Evolutionary conservation across 2,797 vertebrate genomes (phyloP), one percentile per base, ranked within the genome.

Genomic region (Protonibea diacanthus): DNA sequence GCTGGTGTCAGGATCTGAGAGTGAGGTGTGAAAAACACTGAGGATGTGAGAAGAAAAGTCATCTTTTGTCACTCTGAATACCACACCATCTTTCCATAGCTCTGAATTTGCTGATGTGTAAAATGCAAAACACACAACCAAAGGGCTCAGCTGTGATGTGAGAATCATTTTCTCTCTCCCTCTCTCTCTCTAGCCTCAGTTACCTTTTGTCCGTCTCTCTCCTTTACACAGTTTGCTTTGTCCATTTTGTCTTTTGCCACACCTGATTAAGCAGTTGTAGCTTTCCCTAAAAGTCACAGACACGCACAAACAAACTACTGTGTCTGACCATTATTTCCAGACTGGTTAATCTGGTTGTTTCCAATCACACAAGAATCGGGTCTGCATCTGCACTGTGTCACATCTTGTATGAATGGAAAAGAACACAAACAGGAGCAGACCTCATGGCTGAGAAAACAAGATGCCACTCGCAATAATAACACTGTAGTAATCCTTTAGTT

Each of bases 21-120:
- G 70, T 53, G 61, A 85, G 60, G 86, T 93, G 94, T 88, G 88
- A 94, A 89, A 94, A 94, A 81, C 83, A 71, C 58, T 76, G 83
- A 33, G 72, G 81, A 89, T 67, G 84, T 92, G 91, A 91, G 91
- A 92, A 84, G 72, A 83, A 69, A 85, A 76, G 84, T 86, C 71
- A 56, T 76, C 57, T 73, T 89, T 90, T 88, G 84, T 89, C 80
- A 81, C 62, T 29, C 52, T 27, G 25, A 79, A 81, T 69, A 71
- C 63, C 72, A 69, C 74, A 17, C 58, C 53, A 6, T 81, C 47
- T 79, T 87, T 84, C 66, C 70, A 64, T 55, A 48, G 51, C 42
- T 17, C 51, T 63, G 60, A 47, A 73, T 81, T 61, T 79, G 63
- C 76, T 85, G 72, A 85, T 71, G 18, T 49, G 55, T 20, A 66